Conservation (phyloP, 2,797 vertebrate species). For the Sciurus carolinensis region DNA sequence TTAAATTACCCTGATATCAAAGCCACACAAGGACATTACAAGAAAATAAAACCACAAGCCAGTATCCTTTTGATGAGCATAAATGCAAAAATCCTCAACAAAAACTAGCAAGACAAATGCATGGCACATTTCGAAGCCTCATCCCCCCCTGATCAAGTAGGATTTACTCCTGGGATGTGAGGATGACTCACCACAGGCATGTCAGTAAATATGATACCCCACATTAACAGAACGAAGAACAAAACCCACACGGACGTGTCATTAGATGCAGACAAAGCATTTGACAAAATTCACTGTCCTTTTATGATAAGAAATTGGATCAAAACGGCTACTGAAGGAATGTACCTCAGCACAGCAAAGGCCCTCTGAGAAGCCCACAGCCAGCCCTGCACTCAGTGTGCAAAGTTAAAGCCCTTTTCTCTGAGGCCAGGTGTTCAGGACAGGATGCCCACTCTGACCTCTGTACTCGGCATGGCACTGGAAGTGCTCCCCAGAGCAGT, state of each 20-base stretch:
- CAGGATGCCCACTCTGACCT: neutral
- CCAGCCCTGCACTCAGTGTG: neutral
- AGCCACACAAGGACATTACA: neutral
- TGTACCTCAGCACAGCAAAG: neutral
- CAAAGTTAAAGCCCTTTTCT: neutral
- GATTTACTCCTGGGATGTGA: too few relatives aligned
- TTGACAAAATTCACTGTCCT: neutral
- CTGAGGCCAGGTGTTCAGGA: too few relatives aligned
- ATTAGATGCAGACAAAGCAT: neutral
- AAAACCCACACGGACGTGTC: neutral
- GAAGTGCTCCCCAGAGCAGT: neutral
- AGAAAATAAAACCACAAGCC: neutral
- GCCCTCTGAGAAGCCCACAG: neutral
- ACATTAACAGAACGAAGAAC: too few relatives aligned
- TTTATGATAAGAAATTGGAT: neutral
- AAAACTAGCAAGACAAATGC: neutral
- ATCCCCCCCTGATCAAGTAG: neutral
- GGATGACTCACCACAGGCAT: neutral
- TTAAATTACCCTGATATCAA: neutral
- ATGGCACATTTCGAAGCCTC: neutral
- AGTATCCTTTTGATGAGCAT: neutral
- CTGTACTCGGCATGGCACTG: neutral
- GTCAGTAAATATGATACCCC: neutral
- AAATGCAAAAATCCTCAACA: neutral
- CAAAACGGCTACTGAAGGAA: neutral